phyloP scores from a whole-genome alignment of 2,797 vertebrate species.

The Potorous gilbertii region DNA sequence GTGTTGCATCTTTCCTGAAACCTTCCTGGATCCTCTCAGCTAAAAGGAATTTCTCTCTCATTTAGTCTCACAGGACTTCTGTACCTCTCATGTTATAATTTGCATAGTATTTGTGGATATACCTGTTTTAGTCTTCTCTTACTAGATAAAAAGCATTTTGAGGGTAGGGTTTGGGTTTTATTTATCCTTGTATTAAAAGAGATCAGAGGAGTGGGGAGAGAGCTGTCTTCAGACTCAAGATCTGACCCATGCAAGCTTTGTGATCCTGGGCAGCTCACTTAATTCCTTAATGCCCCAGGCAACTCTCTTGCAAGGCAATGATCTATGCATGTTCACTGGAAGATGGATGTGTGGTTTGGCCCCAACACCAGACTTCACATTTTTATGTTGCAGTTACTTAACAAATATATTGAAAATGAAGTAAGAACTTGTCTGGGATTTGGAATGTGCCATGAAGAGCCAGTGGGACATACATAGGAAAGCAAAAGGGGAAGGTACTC shows the following conservation, averaged over 20 bases:
- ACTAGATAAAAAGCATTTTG: neutral
- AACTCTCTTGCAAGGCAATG: neutral
- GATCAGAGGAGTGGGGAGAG: neutral
- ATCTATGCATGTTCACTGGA: neutral
- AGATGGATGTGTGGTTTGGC: neutral
- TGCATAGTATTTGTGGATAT: neutral
- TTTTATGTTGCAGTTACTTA: neutral
- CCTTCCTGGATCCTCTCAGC: neutral
- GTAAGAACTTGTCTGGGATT: neutral
- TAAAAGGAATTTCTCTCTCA: neutral
- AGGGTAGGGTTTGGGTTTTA: neutral
- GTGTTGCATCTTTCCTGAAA: neutral
- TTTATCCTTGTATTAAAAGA: neutral
- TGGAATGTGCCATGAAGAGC: neutral
- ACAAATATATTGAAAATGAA: neutral
- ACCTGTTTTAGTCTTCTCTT: neutral
- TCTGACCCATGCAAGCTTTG: neutral
- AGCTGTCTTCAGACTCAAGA: neutral
- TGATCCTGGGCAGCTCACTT: neutral
- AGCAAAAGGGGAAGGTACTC: too few species aligned
- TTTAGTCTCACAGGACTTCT: neutral
- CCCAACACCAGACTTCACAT: neutral
- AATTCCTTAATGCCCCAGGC: neutral
- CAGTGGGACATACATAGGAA: neutral
- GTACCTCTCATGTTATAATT: neutral